Evolutionary conservation across 2,113 vertebrate species (phyloP).

Genomic region (Gymnarchus niloticus): DNA sequence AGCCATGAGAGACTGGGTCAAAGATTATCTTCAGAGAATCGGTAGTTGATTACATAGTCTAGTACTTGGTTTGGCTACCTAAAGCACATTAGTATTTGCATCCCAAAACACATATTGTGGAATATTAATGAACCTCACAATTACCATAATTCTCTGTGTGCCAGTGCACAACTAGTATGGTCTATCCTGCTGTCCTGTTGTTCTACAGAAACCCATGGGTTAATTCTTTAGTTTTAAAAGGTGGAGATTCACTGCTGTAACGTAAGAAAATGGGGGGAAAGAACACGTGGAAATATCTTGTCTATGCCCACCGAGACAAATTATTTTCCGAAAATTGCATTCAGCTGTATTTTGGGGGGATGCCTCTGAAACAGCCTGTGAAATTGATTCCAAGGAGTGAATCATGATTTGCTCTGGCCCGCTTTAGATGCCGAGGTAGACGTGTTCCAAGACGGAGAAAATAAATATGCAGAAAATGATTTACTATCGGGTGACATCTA

Average conservation of each 20-base stretch:
- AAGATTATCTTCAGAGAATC: not conserved
- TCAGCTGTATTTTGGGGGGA: conserved; percentile 56
- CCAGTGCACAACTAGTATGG: not conserved
- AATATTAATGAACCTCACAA: not conserved
- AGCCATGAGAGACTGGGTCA: not conserved
- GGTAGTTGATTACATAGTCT: not conserved
- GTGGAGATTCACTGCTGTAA: conserved; percentile 54
- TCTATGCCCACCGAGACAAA: conserved; percentile 51
- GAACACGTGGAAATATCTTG: conserved; percentile 45
- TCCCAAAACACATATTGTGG: not conserved
- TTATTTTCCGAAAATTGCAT: conserved; percentile 56
- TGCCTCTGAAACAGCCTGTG: conserved; percentile 55
- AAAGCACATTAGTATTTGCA: not conserved
- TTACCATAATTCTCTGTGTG: not conserved
- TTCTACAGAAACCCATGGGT: conserved; percentile 22
- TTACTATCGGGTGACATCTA: conserved; percentile 5
- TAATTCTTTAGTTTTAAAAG: conserved; percentile 40
- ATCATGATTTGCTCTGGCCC: conserved; percentile 59
- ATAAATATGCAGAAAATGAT: conserved; percentile 1
- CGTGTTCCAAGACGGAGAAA: not conserved
- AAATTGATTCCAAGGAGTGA: conserved; percentile 70
- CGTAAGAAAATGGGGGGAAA: conserved; percentile 46
- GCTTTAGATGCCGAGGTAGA: conserved; percentile 47
- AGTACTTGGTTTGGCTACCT: not conserved
- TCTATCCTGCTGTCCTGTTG: not conserved